phyloP scores from a whole-genome alignment of 92 coral and sea anemone genomes.

The Actinernus sp. region DNA sequence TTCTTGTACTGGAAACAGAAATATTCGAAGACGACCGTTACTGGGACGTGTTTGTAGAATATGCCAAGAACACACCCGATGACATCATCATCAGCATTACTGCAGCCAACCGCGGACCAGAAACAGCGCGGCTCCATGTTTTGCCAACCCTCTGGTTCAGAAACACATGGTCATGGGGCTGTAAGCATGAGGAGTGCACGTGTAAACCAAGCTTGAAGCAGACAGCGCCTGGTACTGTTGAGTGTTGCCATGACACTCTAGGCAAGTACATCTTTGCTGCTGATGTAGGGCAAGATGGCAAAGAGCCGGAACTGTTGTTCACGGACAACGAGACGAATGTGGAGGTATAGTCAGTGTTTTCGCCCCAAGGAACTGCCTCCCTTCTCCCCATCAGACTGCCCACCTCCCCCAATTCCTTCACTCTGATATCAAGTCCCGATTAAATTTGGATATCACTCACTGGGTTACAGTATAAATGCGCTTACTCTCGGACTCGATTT shows the following conservation, averaged over 20 bases:
- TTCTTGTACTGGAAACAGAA: too few relatives aligned
- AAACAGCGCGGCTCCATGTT: slow-evolving; percentile 85
- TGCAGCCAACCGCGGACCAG: slow-evolving; percentile 94
- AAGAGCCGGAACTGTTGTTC: slow-evolving; percentile 79
- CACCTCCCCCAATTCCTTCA: too few relatives aligned
- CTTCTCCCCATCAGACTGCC: too few relatives aligned
- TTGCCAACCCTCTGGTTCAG: slow-evolving; percentile 95
- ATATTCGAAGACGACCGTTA: slow-evolving; percentile 81
- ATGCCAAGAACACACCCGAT: slow-evolving; percentile 93
- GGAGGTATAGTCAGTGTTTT: slow-evolving; percentile 38
- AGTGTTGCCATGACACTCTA: slow-evolving; percentile 86
- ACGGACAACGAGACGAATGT: slow-evolving; percentile 97
- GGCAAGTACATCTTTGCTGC: slow-evolving; percentile 78
- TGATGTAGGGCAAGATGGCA: slow-evolving; percentile 83
- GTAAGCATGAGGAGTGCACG: slow-evolving; percentile 91
- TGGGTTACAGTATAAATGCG: too few relatives aligned
- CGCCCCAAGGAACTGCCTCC: too few relatives aligned
- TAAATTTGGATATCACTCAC: too few relatives aligned
- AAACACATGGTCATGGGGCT: slow-evolving; percentile 99
- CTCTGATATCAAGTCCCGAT: too few relatives aligned
- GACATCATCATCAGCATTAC: slow-evolving; percentile 89
- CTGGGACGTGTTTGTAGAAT: slow-evolving; percentile 94
- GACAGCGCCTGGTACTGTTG: slow-evolving; percentile 75
- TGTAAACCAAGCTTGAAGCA: slow-evolving; percentile 79
- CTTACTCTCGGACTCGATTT: too few relatives aligned